Percentiles rank a stretch among this genome's conserved stretches.
These are phyloP conservation scores for Apogon hyalosoma DNA, from an alignment of 2,797 vertebrate species.

Conservation along the genomic window DNA sequence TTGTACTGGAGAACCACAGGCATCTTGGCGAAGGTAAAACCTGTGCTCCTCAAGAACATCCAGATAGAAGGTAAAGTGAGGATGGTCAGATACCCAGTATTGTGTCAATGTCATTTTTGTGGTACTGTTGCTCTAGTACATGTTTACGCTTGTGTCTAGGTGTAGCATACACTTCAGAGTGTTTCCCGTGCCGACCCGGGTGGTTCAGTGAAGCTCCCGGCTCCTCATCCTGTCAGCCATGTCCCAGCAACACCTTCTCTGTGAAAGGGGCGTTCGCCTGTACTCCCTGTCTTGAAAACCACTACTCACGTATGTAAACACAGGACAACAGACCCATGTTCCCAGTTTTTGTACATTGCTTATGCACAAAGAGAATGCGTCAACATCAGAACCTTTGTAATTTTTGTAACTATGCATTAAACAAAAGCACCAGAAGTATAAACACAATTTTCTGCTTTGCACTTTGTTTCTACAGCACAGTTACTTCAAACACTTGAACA, in stretches of 20 bases:
- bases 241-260: conserved; percentile 92
- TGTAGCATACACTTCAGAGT: conserved; percentile 96
- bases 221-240: conserved; percentile 89
- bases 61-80: conserved; percentile 90
- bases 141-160: conserved; percentile 77
- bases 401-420: too few relatives aligned
- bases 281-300: conserved; percentile 85
- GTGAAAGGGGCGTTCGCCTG: conserved; percentile 91
- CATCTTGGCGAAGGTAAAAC: conserved; percentile 92
- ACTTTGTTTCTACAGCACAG: too few relatives aligned
- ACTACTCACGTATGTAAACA: conserved; percentile 88
- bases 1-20: conserved; percentile 98
- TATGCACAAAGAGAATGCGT: too few relatives aligned
- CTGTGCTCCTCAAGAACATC: conserved; percentile 94
- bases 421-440: too few relatives aligned
- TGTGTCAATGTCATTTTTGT: background rate
- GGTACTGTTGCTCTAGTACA: background rate
- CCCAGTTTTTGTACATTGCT: background rate
- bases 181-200: conserved; percentile 94
- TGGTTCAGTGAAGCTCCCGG: conserved; percentile 90
- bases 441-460: too few relatives aligned
- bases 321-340: too few relatives aligned
- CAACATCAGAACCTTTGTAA: too few relatives aligned
- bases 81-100: too few relatives aligned
- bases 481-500: too few relatives aligned